Percentiles rank a stretch among this genome's conserved stretches.
Conservation (phyloP, 2,888 invertebrate species). For the Drosophila pseudotakahashii region DNA sequence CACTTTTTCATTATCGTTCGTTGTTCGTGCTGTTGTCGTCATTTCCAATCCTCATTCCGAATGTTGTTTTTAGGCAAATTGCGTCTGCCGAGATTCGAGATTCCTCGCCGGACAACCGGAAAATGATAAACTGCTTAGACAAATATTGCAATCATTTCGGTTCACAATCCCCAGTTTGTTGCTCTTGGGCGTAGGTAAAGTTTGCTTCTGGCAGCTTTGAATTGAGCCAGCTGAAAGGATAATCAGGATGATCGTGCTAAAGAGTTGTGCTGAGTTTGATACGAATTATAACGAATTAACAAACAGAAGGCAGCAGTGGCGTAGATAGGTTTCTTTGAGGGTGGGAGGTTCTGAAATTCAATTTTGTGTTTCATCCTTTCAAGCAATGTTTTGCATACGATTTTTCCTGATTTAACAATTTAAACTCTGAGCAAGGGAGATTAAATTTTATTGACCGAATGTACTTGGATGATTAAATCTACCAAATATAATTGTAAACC, state of each 20-base stretch:
- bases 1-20: conserved; percentile 69
- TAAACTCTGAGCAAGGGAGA: too few relatives aligned
- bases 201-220: conserved; percentile 20
- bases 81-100: conserved; percentile 50
- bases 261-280: conserved; percentile 10
- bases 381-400: too few relatives aligned
- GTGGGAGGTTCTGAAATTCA: too few relatives aligned
- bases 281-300: not conserved
- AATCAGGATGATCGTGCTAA: conserved; percentile 32
- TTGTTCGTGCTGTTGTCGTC: conserved; percentile 39
- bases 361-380: too few relatives aligned
- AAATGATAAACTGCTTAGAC: conserved; percentile 62
- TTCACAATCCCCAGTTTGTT: conserved; percentile 12
- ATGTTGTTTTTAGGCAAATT: conserved; percentile 52
- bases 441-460: not conserved
- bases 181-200: conserved; percentile 1
- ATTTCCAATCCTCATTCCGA: conserved; percentile 32
- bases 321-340: too few relatives aligned
- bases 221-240: conserved; percentile 20
- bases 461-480: too few relatives aligned
- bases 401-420: too few relatives aligned
- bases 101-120: conserved; percentile 38
- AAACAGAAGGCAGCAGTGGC: not conserved
- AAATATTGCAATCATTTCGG: conserved; percentile 57
- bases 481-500: too few relatives aligned